Evolutionary conservation across 2,888 invertebrate species (phyloP).

Genomic region (Pantelozetes paolii): DNA sequence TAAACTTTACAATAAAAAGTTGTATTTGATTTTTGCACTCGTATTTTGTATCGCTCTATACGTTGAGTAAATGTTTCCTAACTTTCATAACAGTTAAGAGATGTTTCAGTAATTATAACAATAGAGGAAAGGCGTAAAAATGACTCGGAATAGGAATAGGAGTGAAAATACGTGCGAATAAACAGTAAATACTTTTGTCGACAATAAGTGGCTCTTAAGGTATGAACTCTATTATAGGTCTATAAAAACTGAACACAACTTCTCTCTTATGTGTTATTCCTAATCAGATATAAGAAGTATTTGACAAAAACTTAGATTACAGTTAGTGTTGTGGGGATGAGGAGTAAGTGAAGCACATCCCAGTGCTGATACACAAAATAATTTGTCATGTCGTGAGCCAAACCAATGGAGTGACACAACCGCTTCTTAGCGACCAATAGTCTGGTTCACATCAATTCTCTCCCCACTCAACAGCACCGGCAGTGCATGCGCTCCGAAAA

Average conservation of each 20-base stretch:
- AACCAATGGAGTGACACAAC: slow-evolving; percentile 26
- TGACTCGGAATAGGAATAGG: not conserved
- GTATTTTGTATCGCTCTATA: not conserved
- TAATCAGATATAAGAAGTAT: slow-evolving; percentile 31
- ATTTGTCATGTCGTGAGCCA: slow-evolving; percentile 22
- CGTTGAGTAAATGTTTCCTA: not conserved
- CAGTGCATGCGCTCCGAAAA: not conserved
- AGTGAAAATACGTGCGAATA: not conserved
- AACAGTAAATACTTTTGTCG: slow-evolving; percentile 26
- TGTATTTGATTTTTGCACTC: slow-evolving; percentile 21
- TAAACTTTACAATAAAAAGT: slow-evolving; percentile 18
- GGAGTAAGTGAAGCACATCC: slow-evolving; percentile 36
- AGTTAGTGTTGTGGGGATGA: slow-evolving; percentile 6
- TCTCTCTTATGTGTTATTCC: not conserved
- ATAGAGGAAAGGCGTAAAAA: not conserved
- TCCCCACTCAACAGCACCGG: not conserved
- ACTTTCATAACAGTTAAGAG: not conserved
- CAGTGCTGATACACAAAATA: slow-evolving; percentile 23
- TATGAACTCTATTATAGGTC: slow-evolving; percentile 2
- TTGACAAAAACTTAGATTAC: slow-evolving; percentile 21
- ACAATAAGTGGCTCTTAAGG: slow-evolving; percentile 16
- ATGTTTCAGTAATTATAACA: not conserved
- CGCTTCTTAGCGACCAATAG: slow-evolving; percentile 13
- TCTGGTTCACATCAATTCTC: not conserved
- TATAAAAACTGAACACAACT: slow-evolving; percentile 6